Evolutionary conservation across 2,797 vertebrate genomes (phyloP).

Genomic region (Geotrypetes seraphini): DNA sequence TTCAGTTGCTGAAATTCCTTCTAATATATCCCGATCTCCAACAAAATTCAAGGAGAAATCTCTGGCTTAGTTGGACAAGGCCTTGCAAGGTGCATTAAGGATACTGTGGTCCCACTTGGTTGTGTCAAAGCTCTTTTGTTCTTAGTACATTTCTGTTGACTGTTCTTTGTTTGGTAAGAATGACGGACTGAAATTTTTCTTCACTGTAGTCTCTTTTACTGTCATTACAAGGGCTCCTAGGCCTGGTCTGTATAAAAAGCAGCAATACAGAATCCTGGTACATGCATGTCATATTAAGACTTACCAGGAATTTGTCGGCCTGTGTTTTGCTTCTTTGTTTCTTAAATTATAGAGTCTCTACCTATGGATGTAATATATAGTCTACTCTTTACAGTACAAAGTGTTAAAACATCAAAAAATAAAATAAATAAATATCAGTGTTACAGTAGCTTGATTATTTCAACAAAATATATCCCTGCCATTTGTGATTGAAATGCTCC

Average conservation of each 20-base stretch:
- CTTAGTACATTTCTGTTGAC: constrained; percentile 20
- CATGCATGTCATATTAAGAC: constrained; percentile 29
- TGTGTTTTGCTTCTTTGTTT: constrained; percentile 24
- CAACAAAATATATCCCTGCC: constrained; percentile 89
- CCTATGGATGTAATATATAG: constrained; percentile 47
- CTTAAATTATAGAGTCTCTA: constrained; percentile 44
- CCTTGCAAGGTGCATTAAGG: no score
- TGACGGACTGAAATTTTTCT: constrained; percentile 25
- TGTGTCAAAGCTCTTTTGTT: constrained; percentile 28
- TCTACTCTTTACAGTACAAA: constrained; percentile 68
- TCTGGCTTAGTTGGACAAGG: no score
- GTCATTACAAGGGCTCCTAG: no score
- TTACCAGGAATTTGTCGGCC: constrained; percentile 35
- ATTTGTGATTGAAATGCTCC: constrained; percentile 81
- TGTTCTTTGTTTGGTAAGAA: constrained; percentile 25
- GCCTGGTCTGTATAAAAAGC: constrained; percentile 52
- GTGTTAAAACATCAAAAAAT: constrained; percentile 78
- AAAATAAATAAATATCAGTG: constrained; percentile 90
- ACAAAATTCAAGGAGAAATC: no score
- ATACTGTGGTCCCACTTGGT: constrained; percentile 32
- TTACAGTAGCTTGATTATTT: constrained; percentile 89
- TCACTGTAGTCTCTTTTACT: constrained; percentile 30
- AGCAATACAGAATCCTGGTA: constrained; percentile 36
- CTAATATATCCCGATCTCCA: no score
- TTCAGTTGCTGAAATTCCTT: no score